These are phyloP conservation scores for Centropyge bicolor DNA, from an alignment of 2,797 vertebrate genomes.

Conservation along the genomic window DNA sequence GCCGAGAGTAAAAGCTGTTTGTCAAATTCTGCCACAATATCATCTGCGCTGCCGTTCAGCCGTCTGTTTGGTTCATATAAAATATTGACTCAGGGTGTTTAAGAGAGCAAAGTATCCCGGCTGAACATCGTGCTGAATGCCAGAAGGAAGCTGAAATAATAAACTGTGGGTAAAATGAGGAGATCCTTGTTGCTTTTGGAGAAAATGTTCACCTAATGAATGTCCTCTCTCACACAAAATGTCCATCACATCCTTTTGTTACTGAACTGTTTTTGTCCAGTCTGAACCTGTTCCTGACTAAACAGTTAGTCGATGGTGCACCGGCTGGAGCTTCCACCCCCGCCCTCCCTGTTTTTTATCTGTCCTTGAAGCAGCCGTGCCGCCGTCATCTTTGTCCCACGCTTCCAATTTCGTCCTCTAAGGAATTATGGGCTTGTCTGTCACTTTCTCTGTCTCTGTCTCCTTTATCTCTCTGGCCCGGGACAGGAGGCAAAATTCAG, in stretches of 20 bases:
- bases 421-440: slow-evolving; percentile 38
- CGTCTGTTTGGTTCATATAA: slow-evolving; percentile 10
- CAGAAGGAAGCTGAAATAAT: slow-evolving; percentile 31
- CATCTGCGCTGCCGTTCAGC: slow-evolving; percentile 27
- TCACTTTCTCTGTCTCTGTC: slow-evolving; percentile 36
- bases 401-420: slow-evolving; percentile 49
- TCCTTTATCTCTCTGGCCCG: slow-evolving; percentile 8
- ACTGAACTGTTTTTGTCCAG: slow-evolving; percentile 76
- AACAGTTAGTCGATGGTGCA: slow-evolving; percentile 85
- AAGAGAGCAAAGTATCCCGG: slow-evolving; percentile 11
- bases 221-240: background rate
- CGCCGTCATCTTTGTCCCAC: slow-evolving; percentile 46
- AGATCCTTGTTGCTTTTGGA: slow-evolving; percentile 1
- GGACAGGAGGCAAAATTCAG: slow-evolving; percentile 9
- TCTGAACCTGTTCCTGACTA: slow-evolving; percentile 83
- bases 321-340: background rate
- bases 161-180: slow-evolving; percentile 4
- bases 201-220: background rate
- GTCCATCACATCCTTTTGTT: slow-evolving; percentile 33
- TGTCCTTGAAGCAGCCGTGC: slow-evolving; percentile 60
- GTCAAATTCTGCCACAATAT: slow-evolving; percentile 41
- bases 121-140: slow-evolving; percentile 1
- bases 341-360: slow-evolving; percentile 12
- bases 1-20: slow-evolving; percentile 44
- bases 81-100: slow-evolving; percentile 28